Conservation (phyloP, 2,888 invertebrate genomes). For the Linnaemya tessellans region DNA sequence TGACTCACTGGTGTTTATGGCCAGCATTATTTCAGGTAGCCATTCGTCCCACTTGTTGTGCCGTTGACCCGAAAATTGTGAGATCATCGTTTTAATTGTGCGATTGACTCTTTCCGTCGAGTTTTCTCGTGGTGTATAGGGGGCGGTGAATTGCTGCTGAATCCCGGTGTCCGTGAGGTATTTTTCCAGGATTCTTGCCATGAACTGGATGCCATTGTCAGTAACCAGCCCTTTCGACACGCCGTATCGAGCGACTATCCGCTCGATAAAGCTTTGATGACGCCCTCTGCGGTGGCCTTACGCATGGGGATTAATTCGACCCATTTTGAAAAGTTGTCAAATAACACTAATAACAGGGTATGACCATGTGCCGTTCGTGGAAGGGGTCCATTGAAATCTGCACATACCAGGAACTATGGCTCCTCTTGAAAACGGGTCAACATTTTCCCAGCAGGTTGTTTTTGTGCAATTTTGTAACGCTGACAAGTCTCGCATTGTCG, state of each 20-base stretch:
- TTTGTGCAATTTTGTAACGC: no score
- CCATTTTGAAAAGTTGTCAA: background rate
- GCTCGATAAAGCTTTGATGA: no score
- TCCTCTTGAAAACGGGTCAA: no score
- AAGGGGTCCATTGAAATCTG: no score
- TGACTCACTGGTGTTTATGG: no score
- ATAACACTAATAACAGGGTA: no score
- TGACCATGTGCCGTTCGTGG: no score
- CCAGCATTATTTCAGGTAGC: no score
- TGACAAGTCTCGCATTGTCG: no score
- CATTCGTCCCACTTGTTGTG: background rate
- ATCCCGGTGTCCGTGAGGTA: background rate
- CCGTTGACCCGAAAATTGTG: background rate
- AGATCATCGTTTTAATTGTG: background rate
- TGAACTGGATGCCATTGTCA: background rate
- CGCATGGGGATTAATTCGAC: background rate
- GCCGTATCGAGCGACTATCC: no score
- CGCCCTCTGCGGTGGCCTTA: background rate
- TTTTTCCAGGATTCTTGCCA: background rate
- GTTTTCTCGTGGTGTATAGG: background rate
- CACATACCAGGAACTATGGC: no score
- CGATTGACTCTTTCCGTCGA: background rate
- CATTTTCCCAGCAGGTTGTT: no score
- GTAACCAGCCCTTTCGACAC: background rate
- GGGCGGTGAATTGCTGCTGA: background rate